Conservation (phyloP, 2,888 invertebrate species). For the Dicranocentrus wangi region DNA sequence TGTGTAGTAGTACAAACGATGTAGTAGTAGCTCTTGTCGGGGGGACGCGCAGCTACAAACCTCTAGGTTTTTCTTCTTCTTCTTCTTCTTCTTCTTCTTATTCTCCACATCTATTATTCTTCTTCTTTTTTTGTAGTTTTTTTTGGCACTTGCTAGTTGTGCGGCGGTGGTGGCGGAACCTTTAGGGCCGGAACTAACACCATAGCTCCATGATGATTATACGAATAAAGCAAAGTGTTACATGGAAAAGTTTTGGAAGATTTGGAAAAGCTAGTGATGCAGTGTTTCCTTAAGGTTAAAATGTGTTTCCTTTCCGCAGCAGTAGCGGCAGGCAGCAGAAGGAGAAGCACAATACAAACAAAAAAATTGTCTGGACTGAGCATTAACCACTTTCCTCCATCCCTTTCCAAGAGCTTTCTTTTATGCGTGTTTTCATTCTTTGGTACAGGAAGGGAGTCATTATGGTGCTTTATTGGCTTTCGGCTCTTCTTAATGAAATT, state of each 20-base stretch:
- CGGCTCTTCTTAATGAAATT: constrained; percentile 56
- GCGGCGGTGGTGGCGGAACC: not conserved
- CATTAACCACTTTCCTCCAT: not conserved
- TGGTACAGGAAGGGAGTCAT: constrained; percentile 52
- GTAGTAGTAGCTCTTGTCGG: no score
- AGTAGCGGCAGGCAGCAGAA: no score
- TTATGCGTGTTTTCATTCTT: not conserved
- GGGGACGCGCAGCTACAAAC: no score
- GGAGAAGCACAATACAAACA: not conserved
- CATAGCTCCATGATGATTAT: no score
- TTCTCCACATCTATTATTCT: constrained; percentile 21
- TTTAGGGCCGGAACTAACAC: not conserved
- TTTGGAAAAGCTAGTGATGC: not conserved
- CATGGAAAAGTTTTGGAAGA: not conserved
- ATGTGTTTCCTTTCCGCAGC: not conserved
- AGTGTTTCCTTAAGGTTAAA: constrained; percentile 29
- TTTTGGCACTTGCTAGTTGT: not conserved
- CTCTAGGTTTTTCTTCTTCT: no score
- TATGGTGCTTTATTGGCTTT: constrained; percentile 59
- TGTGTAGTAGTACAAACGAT: no score
- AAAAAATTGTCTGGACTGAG: not conserved
- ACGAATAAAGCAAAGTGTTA: no score
- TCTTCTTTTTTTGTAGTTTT: not conserved
- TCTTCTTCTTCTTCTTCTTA: no score
- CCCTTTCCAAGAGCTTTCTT: constrained; percentile 16